A percentile compares a stretch with the other conserved stretches of the same genome.
Conservation (phyloP, 2,888 invertebrate species). For the Nowickia ferox region DNA sequence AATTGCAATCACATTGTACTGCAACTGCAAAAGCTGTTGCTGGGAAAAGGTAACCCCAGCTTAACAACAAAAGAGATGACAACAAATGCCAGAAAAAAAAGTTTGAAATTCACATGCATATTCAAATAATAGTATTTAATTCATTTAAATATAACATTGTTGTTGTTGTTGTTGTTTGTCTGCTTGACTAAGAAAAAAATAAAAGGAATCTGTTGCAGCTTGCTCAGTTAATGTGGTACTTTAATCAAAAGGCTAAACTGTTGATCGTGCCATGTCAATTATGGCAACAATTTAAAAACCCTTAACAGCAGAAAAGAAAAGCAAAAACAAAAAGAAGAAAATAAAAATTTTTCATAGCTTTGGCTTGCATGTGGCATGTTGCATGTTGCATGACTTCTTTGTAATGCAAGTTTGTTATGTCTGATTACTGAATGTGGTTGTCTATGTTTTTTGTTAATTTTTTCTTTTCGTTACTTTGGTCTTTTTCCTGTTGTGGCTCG, state of each 20-base stretch:
- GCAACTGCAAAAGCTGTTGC: conserved; percentile 16
- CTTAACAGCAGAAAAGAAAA: conserved; percentile 22
- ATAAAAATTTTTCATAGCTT: conserved; percentile 9
- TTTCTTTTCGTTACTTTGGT: neutral
- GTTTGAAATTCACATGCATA: conserved; percentile 48
- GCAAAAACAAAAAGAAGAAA: conserved; percentile 1
- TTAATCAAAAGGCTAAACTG: conserved; percentile 69
- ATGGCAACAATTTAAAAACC: conserved; percentile 69
- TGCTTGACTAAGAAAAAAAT: neutral
- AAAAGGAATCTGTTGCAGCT: conserved; percentile 42
- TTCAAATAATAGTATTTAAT: conserved; percentile 51
- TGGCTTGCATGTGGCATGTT: conserved; percentile 17
- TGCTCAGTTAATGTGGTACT: conserved; percentile 53
- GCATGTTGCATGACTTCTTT: conserved; percentile 54
- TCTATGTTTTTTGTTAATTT: conserved; percentile 4
- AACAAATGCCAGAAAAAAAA: neutral
- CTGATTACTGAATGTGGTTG: conserved; percentile 41
- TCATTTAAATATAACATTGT: conserved; percentile 25
- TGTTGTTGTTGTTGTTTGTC: neutral
- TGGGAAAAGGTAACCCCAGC: conserved; percentile 27
- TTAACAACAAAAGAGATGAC: neutral
- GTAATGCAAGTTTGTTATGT: conserved; percentile 34
- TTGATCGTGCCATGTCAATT: conserved; percentile 72
- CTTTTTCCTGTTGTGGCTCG: conserved; percentile 52
- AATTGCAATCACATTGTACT: conserved; percentile 53